Conservation (phyloP, 2,797 vertebrate species). For the Pitangus sulphuratus region DNA sequence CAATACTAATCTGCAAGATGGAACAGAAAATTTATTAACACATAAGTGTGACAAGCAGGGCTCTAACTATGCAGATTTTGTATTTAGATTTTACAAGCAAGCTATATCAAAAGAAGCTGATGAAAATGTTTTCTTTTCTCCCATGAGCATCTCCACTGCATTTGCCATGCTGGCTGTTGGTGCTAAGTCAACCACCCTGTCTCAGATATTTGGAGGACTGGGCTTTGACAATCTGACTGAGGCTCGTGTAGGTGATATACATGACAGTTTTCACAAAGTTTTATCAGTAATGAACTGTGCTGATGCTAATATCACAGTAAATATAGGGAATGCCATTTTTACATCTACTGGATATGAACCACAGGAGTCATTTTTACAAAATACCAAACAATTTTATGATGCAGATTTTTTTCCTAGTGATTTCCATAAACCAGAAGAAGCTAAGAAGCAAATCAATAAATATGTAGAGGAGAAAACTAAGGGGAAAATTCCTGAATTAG, state of each 20-base stretch:
- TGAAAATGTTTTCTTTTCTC: conserved; percentile 88
- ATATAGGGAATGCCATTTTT: conserved; percentile 82
- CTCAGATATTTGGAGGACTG: conserved; percentile 51
- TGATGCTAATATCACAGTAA: conserved; percentile 48
- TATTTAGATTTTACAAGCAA: conserved; percentile 81
- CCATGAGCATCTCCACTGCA: conserved; percentile 82
- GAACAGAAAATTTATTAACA: conserved; percentile 15
- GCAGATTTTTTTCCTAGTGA: conserved; percentile 72
- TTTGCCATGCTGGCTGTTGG: conserved; percentile 86
- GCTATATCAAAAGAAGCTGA: conserved; percentile 49
- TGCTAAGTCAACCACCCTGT: conserved; percentile 49
- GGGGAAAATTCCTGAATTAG: conserved; percentile 81
- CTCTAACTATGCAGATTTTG: conserved; percentile 69
- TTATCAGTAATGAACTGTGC: conserved; percentile 65
- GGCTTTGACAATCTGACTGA: conserved; percentile 73
- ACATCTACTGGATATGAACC: conserved; percentile 64
- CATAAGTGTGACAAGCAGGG: neutral
- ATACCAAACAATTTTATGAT: conserved; percentile 72
- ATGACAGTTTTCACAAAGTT: conserved; percentile 78
- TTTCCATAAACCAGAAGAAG: conserved; percentile 72
- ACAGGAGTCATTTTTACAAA: conserved; percentile 73
- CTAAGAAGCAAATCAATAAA: conserved; percentile 80
- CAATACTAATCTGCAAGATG: neutral
- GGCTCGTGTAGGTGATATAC: conserved; percentile 59
- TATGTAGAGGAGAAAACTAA: conserved; percentile 83